Base-by-base conservation (phyloP, 2,888 invertebrate genomes). In the Opisthograptis luteolata region DNA sequence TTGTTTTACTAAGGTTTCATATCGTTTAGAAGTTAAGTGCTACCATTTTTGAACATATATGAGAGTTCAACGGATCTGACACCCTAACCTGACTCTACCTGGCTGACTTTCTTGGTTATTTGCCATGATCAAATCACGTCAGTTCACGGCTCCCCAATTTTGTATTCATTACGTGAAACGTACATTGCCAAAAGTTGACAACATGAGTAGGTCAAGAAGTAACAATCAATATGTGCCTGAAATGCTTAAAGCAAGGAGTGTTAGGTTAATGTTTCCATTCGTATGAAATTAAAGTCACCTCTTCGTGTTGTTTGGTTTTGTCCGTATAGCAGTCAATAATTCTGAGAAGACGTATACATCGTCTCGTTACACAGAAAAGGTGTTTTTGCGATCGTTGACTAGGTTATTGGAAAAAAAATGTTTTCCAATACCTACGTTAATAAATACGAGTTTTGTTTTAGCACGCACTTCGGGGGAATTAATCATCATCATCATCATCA, bases 171-270 rank as follows among this genome's bases (percentile, higher is more conserved):
- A 27, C 6, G 42, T 42, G 31, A n/a, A n/a, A n/a, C n/a, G 30
- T 15, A 22, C 35, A 28, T 22, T 36, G 42, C 20, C 42, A 37
- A 42, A 36, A 37, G 8, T 42, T 49, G 35, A 37, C 34, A 27
- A 22, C 41, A 22, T 17, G 35, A 35, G 20, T 47, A 35, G 40
- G 47, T 40, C 22, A 36, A 36, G 28, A 41, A 30, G 47, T 30
- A 37, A 15, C 12, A 35, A 36, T 24, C 30, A 20, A 40, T n/a
- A n/a, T 34, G 48, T 30, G 30, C 31, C 36, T 37, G 9, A 24
- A 48, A 48, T 42, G 36, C 36, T 36, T 20, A 12, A 9, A 28
- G 22, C 20, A 14, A 7, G 15, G 40, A n/a, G 28, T 40, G 40
- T 47, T 40, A 32, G 17, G 15, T n/a, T 31, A 12, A 22, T 24